phyloP scores from a whole-genome alignment of 1,140 invertebrate species.

The Drosophila aff. region DNA sequence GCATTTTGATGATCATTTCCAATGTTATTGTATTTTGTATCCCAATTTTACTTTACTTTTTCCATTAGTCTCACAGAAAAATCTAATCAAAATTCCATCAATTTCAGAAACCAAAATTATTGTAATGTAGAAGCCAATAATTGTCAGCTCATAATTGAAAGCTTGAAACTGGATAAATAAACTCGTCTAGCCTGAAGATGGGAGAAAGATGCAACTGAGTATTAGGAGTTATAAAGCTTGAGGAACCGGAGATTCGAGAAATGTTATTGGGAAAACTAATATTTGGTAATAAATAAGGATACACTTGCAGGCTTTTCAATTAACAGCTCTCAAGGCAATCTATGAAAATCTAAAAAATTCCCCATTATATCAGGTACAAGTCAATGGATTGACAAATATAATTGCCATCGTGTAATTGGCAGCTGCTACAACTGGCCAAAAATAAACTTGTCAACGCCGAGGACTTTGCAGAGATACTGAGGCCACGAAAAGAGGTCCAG shows the following conservation, averaged over 20 bases:
- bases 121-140: background rate
- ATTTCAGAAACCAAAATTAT: conserved; percentile 1
- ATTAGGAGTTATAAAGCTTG: too few species aligned
- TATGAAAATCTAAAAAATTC: background rate
- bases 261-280: background rate
- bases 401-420: conserved; percentile 29
- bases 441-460: conserved; percentile 27
- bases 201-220: background rate
- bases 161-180: conserved; percentile 9
- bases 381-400: conserved; percentile 36
- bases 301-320: conserved; percentile 1
- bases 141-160: conserved; percentile 10
- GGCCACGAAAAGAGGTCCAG: conserved; percentile 12
- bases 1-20: background rate
- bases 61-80: background rate
- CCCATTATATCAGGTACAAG: conserved; percentile 1
- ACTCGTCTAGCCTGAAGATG: conserved; percentile 6
- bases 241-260: background rate
- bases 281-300: conserved; percentile 9
- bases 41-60: background rate
- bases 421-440: conserved; percentile 23
- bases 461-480: conserved; percentile 1
- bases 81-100: conserved; percentile 1
- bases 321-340: background rate
- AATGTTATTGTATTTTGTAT: too few species aligned